phyloP scores from a whole-genome alignment of 2,113 vertebrate genomes.

The Leucopsar rothschildi region DNA sequence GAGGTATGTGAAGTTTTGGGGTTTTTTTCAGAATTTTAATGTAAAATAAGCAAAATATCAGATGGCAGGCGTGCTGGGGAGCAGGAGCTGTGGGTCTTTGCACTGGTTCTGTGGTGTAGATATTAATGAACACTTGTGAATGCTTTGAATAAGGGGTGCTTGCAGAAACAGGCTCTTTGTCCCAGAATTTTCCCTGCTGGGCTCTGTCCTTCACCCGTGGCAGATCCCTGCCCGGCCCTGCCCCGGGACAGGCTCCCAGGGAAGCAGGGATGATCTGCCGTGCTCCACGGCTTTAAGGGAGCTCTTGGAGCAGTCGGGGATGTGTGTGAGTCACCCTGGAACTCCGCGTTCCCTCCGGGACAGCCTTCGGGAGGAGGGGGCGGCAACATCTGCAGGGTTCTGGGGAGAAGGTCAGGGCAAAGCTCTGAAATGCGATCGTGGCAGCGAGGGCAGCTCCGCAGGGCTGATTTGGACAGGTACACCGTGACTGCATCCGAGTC shows the following conservation, averaged over 20 bases:
- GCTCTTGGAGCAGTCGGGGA: not conserved
- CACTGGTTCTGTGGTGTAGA: not conserved
- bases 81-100: not conserved
- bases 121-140: not conserved
- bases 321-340: slow-evolving; percentile 20
- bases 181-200: not conserved
- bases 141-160: not conserved
- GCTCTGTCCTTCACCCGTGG: not conserved
- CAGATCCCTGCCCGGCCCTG: not conserved
- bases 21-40: too few relatives aligned
- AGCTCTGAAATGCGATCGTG: not conserved
- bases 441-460: not conserved
- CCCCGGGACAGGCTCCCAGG: not conserved
- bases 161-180: not conserved
- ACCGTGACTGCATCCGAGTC: not conserved
- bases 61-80: not conserved
- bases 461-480: not conserved
- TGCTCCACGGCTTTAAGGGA: not conserved
- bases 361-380: slow-evolving; percentile 15
- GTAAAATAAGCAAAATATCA: not conserved
- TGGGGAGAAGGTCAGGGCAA: slow-evolving; percentile 36
- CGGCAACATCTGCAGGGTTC: not conserved
- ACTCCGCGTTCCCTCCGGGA: not conserved
- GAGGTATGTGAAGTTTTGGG: not conserved
- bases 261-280: not conserved